Evolutionary conservation across 1,140 invertebrate species (phyloP).

Genomic region (Euglossa dilemma): DNA sequence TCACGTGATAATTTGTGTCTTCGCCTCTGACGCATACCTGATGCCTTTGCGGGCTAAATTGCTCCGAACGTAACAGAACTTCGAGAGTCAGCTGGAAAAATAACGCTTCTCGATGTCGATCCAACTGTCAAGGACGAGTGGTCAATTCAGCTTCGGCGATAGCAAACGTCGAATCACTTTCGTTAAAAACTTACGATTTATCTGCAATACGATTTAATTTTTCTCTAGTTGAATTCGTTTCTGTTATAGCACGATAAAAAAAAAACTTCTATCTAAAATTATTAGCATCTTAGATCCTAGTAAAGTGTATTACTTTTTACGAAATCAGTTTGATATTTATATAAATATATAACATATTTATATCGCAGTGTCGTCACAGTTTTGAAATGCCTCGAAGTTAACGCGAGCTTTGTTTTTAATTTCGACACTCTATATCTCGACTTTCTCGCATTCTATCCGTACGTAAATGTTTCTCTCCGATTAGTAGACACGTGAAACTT

Average conservation of each 20-base stretch:
- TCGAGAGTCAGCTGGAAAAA: neutral
- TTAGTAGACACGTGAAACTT: neutral
- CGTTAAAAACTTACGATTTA: neutral
- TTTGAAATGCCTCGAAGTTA: too few relatives aligned
- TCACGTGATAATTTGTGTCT: slow-evolving; percentile 13
- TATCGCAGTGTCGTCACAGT: too few relatives aligned
- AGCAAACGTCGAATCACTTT: neutral
- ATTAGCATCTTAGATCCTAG: too few relatives aligned
- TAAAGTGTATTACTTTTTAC: too few relatives aligned
- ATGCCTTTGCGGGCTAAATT: neutral
- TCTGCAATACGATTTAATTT: too few relatives aligned
- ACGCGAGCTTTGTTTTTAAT: too few relatives aligned
- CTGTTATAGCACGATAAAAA: too few relatives aligned
- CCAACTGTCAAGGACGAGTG: neutral
- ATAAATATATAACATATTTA: too few relatives aligned
- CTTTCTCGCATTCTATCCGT: neutral
- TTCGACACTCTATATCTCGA: too few relatives aligned
- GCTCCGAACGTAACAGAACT: slow-evolving; percentile 1
- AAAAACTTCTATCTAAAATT: too few relatives aligned
- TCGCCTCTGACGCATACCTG: neutral
- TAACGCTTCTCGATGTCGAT: neutral
- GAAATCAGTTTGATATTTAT: too few relatives aligned
- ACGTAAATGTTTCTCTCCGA: neutral
- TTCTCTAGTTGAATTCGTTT: too few relatives aligned
- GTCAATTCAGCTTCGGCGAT: neutral